Evolutionary conservation across 37 sponge, comb jelly and placozoan species (phyloP), one percentile per base, ranked within the genome.

Genomic region (Ianthella basta): DNA sequence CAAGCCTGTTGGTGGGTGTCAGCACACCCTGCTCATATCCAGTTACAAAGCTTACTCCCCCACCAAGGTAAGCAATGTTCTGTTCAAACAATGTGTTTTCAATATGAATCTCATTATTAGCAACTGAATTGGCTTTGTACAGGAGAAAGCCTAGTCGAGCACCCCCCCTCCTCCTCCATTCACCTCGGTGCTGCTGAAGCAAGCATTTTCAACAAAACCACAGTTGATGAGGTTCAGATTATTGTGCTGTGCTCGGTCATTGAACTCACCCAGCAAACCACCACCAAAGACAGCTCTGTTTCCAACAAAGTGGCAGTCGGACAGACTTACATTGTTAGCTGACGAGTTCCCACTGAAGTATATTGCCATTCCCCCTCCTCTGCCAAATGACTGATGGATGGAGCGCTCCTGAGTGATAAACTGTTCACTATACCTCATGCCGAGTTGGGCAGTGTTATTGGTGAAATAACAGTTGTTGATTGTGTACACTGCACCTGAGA

Each of bases 211-310:
- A 36, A 82, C 13, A 23, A 65, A 59, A 61, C 36, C 4, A 64
- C 39, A 61, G 25, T 36, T 27, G 30, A 23, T 63, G 15, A 64
- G 18, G 40, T 16, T 3, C 5, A 60, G 23, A 33, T 39, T 36
- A 36, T 82, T 61, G 39, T 21, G 14, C 15, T 82, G 25, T 44
- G 82, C 18, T 21, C 15, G 5, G 39, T 82, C 83, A 29, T 38
- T 35, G 63, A 82, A 61, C 41, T 82, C 83, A n/a, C 30, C 41
- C 0, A 60, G 24, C 40, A 82, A 34, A 20, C 67, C 83, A 34
- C 65, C 83, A 33, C 83, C 83, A 61, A 41, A 82, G 0, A 40
- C 60, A 20, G 83, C 83, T n/a, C 14, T 23, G 39, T 82, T 82
- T 41, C 33, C 63, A 23, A 30, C 41, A 36, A 82, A 65, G 23